Conservation (phyloP, 2,888 invertebrate species). For the Ormyrus pomaceus region DNA sequence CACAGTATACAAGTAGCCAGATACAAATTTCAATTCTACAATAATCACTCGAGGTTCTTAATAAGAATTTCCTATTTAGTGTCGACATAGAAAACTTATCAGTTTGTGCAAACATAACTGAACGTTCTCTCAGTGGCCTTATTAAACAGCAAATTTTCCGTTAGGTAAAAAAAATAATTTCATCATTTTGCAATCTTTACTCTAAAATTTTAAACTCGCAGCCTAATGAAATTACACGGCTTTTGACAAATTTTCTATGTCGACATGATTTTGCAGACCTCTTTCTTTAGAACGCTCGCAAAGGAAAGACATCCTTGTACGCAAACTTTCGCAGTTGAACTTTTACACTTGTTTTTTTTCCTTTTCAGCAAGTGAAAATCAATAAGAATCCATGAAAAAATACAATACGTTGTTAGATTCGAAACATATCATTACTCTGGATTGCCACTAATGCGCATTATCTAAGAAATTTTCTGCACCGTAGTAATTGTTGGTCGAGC, state of each 20-base stretch:
- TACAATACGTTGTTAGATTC: slow-evolving; percentile 63
- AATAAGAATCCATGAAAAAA: slow-evolving; percentile 65
- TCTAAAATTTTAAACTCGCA: slow-evolving; percentile 32
- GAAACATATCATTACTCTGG: slow-evolving; percentile 53
- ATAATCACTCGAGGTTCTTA: slow-evolving; percentile 61
- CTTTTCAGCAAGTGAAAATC: slow-evolving; percentile 25
- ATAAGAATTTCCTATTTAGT: slow-evolving; percentile 44
- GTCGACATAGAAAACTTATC: slow-evolving; percentile 54
- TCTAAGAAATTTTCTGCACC: slow-evolving; percentile 53
- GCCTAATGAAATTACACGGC: slow-evolving; percentile 13
- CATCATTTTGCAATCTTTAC: slow-evolving; percentile 42
- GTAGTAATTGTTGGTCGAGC: slow-evolving; percentile 55
- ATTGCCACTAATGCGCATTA: slow-evolving; percentile 56
- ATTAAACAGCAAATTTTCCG: slow-evolving; percentile 39
- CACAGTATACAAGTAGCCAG: slow-evolving; percentile 76
- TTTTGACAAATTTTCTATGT: slow-evolving; percentile 51
- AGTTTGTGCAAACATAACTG: slow-evolving; percentile 46
- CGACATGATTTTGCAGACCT: slow-evolving; percentile 50
- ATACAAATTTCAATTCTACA: slow-evolving; percentile 71
- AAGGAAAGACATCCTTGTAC: slow-evolving; percentile 48
- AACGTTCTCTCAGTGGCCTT: slow-evolving; percentile 52
- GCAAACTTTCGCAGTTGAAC: slow-evolving; percentile 54
- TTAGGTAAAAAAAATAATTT: slow-evolving; percentile 49
- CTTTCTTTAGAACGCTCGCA: slow-evolving; percentile 24
- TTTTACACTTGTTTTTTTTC: slow-evolving; percentile 43